Percentiles rank a stretch among this genome's conserved stretches.
These are phyloP conservation scores for Apistogramma diplotaenia DNA, from an alignment of 2,113 vertebrate species.

Conservation along the genomic window DNA sequence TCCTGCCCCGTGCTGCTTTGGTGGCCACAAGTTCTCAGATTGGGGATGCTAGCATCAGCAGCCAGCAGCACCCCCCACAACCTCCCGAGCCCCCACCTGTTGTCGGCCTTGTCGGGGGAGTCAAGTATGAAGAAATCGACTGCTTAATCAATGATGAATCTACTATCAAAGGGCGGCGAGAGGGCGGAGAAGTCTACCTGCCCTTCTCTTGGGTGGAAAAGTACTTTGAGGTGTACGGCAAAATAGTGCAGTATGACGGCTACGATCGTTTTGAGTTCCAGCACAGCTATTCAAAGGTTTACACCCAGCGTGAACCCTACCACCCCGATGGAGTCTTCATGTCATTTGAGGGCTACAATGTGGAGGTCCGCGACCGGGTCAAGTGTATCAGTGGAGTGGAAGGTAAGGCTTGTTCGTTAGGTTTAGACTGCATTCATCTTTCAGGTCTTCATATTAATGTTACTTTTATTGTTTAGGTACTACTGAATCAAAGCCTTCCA, in stretches of 20 bases:
- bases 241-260: slow-evolving; percentile 88
- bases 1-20: slow-evolving; percentile 63
- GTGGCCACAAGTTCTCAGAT: slow-evolving; percentile 70
- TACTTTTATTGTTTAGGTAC: neutral
- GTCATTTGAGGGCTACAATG: slow-evolving; percentile 99
- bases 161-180: slow-evolving; percentile 87
- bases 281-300: slow-evolving; percentile 97
- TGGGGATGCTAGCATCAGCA: slow-evolving; percentile 73
- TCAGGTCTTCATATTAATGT: neutral
- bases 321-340: slow-evolving; percentile 96
- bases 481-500: neutral
- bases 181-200: slow-evolving; percentile 89
- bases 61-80: slow-evolving; percentile 78
- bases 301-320: slow-evolving; percentile 90
- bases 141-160: slow-evolving; percentile 95
- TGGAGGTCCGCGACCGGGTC: slow-evolving; percentile 94
- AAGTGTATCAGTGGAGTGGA: slow-evolving; percentile 98
- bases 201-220: slow-evolving; percentile 96
- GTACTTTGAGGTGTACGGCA: slow-evolving; percentile 97
- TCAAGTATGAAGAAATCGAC: slow-evolving; percentile 93
- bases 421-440: neutral
- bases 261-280: slow-evolving; percentile 96
- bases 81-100: slow-evolving; percentile 86
- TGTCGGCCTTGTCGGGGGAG: slow-evolving; percentile 72
- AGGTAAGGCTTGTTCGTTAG: slow-evolving; percentile 75